phyloP scores from a whole-genome alignment of 2,888 invertebrate species.

The Oligia latruncula region DNA sequence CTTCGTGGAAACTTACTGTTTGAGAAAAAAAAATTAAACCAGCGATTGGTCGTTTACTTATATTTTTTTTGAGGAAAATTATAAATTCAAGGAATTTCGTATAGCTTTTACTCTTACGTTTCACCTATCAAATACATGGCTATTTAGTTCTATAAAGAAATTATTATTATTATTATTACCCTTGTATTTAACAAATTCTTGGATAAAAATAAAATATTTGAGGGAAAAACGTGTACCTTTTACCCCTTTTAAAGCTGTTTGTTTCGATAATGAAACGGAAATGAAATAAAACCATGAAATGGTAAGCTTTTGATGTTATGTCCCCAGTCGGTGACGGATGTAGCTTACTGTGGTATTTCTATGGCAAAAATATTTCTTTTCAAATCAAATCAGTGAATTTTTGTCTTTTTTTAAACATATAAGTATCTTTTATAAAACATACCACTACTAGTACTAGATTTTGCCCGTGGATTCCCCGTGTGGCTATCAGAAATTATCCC shows the following conservation, averaged over 20 bases:
- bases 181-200: slow-evolving; percentile 1
- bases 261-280: slow-evolving; percentile 12
- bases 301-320: slow-evolving; percentile 27
- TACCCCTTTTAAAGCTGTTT: slow-evolving; percentile 22
- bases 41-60: not conserved
- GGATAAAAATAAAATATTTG: slow-evolving; percentile 25
- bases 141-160: not conserved
- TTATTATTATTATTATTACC: no score
- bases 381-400: not conserved
- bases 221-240: not conserved
- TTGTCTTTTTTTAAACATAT: not conserved
- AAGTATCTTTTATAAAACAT: not conserved
- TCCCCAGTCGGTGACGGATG: not conserved
- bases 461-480: no score
- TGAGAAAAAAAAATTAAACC: not conserved
- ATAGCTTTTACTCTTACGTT: not conserved
- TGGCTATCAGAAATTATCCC: no score
- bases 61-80: slow-evolving; percentile 6
- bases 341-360: not conserved
- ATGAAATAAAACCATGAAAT: slow-evolving; percentile 37
- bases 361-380: not conserved
- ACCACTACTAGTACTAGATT: no score
- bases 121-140: not conserved
- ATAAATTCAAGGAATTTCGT: not conserved
- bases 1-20: not conserved